Conservation (phyloP, 2,888 invertebrate species). For the Eupithecia dodoneata region DNA sequence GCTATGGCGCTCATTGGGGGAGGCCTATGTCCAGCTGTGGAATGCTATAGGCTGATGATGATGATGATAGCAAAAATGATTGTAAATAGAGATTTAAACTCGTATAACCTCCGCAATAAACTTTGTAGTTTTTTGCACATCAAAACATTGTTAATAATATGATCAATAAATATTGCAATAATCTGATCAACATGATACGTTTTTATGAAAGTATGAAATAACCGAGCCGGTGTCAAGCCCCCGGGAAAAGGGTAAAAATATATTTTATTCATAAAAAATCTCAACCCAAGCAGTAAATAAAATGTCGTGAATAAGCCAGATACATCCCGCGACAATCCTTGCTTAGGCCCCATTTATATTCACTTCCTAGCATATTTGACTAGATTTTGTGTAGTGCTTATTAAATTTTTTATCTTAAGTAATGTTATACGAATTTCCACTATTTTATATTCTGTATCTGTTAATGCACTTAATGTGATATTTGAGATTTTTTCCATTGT, state of each 20-base stretch:
- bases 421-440: neutral
- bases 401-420: neutral
- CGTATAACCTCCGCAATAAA: neutral
- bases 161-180: constrained; percentile 15
- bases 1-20: no score
- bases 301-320: constrained; percentile 50
- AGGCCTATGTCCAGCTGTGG: no score
- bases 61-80: no score
- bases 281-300: constrained; percentile 44
- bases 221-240: constrained; percentile 20
- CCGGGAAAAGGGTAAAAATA: constrained; percentile 35
- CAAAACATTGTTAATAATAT: neutral
- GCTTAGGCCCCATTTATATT: constrained; percentile 76
- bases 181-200: constrained; percentile 17
- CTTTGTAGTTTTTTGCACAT: neutral
- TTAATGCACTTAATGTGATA: neutral
- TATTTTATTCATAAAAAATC: constrained; percentile 48
- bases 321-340: constrained; percentile 65
- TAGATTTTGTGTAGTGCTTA: constrained; percentile 26
- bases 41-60: no score
- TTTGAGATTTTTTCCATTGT: neutral
- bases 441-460: neutral
- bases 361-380: constrained; percentile 63
- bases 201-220: constrained; percentile 30
- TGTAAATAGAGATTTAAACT: no score